These are phyloP conservation scores for Balanococcus diminutus DNA, from an alignment of 2,888 invertebrate species.

Conservation along the genomic window DNA sequence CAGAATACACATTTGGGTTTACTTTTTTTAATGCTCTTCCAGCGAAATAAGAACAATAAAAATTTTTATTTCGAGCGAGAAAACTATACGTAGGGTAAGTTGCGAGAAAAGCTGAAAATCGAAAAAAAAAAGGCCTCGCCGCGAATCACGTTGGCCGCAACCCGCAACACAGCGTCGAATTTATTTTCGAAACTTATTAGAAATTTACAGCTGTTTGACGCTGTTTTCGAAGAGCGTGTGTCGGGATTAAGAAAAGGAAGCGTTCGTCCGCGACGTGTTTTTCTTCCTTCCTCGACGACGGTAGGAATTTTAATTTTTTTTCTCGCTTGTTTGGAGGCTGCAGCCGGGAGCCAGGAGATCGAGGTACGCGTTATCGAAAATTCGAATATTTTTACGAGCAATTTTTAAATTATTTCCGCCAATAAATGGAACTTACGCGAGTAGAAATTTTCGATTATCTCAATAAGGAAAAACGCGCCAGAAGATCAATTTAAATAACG, in stretches of 20 bases:
- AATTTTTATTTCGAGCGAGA: slow-evolving; percentile 2
- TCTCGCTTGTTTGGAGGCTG: neutral
- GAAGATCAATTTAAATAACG: slow-evolving; percentile 38
- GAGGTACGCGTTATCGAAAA: neutral
- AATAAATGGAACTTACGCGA: slow-evolving; percentile 39
- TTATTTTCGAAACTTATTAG: slow-evolving; percentile 4
- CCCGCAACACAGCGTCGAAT: neutral
- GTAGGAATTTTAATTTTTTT: slow-evolving; percentile 32
- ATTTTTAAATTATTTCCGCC: slow-evolving; percentile 43
- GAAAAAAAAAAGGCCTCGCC: neutral
- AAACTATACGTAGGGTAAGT: neutral
- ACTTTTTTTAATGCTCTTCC: slow-evolving; percentile 29
- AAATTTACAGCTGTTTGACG: slow-evolving; percentile 9
- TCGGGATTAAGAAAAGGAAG: neutral
- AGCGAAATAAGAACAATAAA: slow-evolving; percentile 25
- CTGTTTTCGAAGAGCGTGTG: neutral
- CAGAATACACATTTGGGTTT: slow-evolving; percentile 9
- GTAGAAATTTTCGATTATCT: slow-evolving; percentile 43
- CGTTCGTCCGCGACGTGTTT: neutral
- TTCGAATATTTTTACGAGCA: slow-evolving; percentile 40
- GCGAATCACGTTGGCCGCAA: neutral
- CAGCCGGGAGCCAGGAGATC: neutral
- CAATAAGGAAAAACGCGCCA: slow-evolving; percentile 29
- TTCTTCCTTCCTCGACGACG: neutral
- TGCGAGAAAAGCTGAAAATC: neutral